phyloP scores from a whole-genome alignment of 1,140 invertebrate genomes.

The Achatina immaculata region DNA sequence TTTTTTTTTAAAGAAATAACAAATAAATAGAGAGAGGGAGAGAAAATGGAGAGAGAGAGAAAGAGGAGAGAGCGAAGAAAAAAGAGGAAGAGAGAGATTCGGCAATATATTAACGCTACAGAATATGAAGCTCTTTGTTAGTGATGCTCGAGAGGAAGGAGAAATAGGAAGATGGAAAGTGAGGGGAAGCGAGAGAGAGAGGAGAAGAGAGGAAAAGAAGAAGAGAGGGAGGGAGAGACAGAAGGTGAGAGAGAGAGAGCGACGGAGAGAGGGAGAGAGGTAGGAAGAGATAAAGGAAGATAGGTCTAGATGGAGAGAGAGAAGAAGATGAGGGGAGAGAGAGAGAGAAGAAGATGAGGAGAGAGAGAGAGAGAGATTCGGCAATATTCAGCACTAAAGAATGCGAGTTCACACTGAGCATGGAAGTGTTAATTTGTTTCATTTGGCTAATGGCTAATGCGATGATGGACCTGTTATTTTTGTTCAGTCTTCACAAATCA shows the following conservation, averaged over 20 bases:
- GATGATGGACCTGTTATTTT: too few species aligned
- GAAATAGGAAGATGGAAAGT: slow-evolving; percentile 13
- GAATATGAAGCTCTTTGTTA: background rate
- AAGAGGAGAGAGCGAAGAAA: background rate
- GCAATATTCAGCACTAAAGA: background rate
- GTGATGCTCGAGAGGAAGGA: background rate
- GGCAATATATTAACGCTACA: background rate
- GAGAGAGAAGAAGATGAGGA: background rate
- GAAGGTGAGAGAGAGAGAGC: background rate
- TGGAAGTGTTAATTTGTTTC: too few species aligned
- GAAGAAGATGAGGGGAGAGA: background rate
- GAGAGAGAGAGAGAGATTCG: background rate
- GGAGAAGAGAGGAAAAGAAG: background rate
- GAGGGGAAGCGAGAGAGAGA: slow-evolving; percentile 5
- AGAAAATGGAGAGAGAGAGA: too few species aligned
- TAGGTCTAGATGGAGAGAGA: background rate
- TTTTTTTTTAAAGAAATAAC: too few species aligned
- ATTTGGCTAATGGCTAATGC: too few species aligned
- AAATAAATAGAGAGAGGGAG: too few species aligned
- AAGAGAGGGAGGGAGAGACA: slow-evolving; percentile 4
- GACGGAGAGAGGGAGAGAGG: background rate
- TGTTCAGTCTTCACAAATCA: too few species aligned
- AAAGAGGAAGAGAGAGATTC: background rate
- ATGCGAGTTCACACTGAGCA: background rate
- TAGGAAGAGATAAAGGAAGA: background rate